These are phyloP conservation scores for Circaetus cinerascens DNA, from an alignment of 2,113 vertebrate genomes.

Conservation along the genomic window DNA sequence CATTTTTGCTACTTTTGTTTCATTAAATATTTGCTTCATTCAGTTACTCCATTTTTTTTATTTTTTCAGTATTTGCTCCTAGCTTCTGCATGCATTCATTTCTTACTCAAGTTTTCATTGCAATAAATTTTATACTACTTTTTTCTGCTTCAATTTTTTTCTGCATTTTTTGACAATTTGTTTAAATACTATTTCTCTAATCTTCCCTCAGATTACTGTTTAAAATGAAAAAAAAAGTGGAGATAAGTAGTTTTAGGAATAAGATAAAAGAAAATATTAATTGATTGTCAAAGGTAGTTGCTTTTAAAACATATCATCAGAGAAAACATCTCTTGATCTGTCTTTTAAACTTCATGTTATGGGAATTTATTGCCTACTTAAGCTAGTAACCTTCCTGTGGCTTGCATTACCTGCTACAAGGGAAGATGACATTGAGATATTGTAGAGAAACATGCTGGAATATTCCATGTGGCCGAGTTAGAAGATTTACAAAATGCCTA, in stretches of 20 bases:
- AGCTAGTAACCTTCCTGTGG: background rate
- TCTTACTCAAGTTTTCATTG: background rate
- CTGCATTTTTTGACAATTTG: background rate
- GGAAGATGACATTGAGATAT: background rate
- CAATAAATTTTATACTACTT: background rate
- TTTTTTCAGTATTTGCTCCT: background rate
- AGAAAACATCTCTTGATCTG: background rate
- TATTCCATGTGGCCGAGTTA: conserved; percentile 8
- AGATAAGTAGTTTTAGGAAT: background rate
- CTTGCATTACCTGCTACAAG: background rate
- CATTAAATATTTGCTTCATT: background rate
- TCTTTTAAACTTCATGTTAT: background rate
- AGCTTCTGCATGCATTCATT: background rate
- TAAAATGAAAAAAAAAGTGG: background rate
- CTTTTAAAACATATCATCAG: background rate
- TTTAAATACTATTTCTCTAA: background rate
- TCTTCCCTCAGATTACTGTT: background rate
- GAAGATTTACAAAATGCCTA: background rate
- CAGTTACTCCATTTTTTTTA: background rate
- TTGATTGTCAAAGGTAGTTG: background rate
- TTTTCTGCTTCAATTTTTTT: background rate
- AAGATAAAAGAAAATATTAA: background rate
- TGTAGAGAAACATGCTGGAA: background rate
- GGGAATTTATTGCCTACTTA: background rate
- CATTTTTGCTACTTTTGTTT: background rate